Evolutionary conservation across 2,888 invertebrate species (phyloP).

Genomic region (Salpingus planirostris): DNA sequence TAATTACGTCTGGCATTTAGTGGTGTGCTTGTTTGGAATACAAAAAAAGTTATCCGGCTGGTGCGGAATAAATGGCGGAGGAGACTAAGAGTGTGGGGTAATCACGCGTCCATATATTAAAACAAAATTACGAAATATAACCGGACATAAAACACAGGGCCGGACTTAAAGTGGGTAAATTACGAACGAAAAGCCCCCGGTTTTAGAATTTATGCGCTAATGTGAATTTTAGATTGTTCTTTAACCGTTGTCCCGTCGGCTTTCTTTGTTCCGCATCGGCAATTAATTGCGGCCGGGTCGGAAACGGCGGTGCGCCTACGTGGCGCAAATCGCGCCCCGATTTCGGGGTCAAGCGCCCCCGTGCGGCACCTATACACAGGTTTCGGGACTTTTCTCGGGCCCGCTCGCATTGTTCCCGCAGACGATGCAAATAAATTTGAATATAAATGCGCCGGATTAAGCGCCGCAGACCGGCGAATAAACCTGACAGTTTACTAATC

Average conservation of each 20-base stretch:
- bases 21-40: no score
- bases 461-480: slow-evolving; percentile 15
- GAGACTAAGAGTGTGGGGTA: slow-evolving; percentile 16
- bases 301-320: neutral
- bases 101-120: slow-evolving; percentile 20
- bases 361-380: no score
- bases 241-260: slow-evolving; percentile 6
- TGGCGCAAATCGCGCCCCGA: no score
- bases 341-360: no score
- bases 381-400: slow-evolving; percentile 19
- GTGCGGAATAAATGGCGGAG: no score
- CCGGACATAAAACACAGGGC: slow-evolving; percentile 17
- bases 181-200: slow-evolving; percentile 20
- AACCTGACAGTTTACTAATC: slow-evolving; percentile 6
- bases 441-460: slow-evolving; percentile 29
- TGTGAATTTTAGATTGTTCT: slow-evolving; percentile 12
- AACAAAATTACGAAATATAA: slow-evolving; percentile 20
- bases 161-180: slow-evolving; percentile 20
- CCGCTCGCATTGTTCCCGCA: slow-evolving; percentile 21
- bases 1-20: no score
- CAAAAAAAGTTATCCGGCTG: no score
- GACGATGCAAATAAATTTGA: slow-evolving; percentile 28
- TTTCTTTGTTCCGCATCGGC: slow-evolving; percentile 2
- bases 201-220: slow-evolving; percentile 22
- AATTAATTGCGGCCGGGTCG: slow-evolving; percentile 3